A percentile compares a stretch with the other conserved stretches of the same genome.
Conservation (phyloP, 1,140 invertebrate genomes). For the Gryllus bimaculatus region DNA sequence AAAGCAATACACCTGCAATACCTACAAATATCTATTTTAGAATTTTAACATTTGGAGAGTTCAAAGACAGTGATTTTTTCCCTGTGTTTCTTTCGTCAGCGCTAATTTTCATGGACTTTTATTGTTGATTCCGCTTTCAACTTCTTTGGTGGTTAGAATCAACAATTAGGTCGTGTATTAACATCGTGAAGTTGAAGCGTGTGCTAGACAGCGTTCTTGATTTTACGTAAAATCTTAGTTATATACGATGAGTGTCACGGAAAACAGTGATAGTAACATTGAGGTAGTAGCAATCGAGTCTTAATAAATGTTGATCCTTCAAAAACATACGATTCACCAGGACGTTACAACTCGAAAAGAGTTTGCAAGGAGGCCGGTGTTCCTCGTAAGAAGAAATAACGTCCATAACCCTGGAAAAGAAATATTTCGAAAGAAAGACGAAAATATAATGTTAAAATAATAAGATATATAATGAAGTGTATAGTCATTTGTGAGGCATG, state of each 20-base stretch:
- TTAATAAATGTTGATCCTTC: not conserved
- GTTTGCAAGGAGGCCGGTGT: not conserved
- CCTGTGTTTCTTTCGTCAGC: not conserved
- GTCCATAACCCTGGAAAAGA: not conserved
- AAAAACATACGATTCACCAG: too few relatives aligned
- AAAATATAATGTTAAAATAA: not conserved
- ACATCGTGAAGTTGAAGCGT: not conserved
- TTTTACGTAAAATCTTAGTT: constrained; percentile 8
- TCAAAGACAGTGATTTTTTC: not conserved
- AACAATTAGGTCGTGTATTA: not conserved
- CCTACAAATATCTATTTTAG: not conserved
- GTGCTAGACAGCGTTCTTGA: not conserved
- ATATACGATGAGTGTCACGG: not conserved
- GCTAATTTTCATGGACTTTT: not conserved
- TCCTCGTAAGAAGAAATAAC: not conserved
- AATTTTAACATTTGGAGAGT: too few relatives aligned
- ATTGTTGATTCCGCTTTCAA: not conserved
- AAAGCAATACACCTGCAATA: constrained; percentile 2
- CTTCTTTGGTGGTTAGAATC: not conserved
- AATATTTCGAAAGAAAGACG: not conserved
- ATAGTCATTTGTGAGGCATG: not conserved
- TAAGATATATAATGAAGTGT: not conserved
- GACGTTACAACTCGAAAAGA: too few relatives aligned
- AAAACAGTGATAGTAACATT: not conserved
- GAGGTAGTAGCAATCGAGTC: not conserved